Evolutionary conservation across 2,888 invertebrate genomes (phyloP).

Genomic region (Bellardia pandia): DNA sequence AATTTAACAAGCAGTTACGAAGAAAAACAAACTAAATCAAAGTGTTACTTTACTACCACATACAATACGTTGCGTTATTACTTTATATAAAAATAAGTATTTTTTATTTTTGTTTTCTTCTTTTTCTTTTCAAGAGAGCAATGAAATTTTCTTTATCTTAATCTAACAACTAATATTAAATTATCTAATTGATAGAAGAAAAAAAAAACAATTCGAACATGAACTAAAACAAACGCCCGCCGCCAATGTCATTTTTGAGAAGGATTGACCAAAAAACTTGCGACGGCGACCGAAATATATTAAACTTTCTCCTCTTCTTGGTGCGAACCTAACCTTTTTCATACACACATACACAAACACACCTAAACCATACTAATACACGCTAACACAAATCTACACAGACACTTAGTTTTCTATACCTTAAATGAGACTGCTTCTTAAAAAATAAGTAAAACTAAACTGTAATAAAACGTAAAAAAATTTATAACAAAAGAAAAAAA

Average conservation of each 20-base stretch:
- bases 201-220: constrained; percentile 7
- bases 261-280: not conserved
- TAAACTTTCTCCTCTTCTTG: constrained; percentile 28
- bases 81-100: constrained; percentile 20
- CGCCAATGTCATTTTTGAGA: not conserved
- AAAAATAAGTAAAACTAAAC: constrained; percentile 68
- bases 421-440: constrained; percentile 72
- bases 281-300: not conserved
- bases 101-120: constrained; percentile 16
- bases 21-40: constrained; percentile 42
- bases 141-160: constrained; percentile 33
- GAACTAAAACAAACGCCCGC: not conserved
- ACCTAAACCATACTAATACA: constrained; percentile 20
- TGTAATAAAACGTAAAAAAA: constrained; percentile 64
- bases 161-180: constrained; percentile 24
- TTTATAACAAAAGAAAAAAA: constrained; percentile 45
- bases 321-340: constrained; percentile 21
- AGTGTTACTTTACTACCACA: constrained; percentile 50
- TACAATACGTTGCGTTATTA: constrained; percentile 33
- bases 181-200: constrained; percentile 2
- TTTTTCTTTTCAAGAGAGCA: constrained; percentile 19
- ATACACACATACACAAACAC: not conserved
- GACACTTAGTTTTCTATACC: constrained; percentile 67
- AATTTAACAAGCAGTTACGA: constrained; percentile 51
- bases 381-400: constrained; percentile 49